These are phyloP conservation scores for Ptychodera flava DNA, from an alignment of 35 echinoderm and acorn worm genomes.

Conservation along the genomic window DNA sequence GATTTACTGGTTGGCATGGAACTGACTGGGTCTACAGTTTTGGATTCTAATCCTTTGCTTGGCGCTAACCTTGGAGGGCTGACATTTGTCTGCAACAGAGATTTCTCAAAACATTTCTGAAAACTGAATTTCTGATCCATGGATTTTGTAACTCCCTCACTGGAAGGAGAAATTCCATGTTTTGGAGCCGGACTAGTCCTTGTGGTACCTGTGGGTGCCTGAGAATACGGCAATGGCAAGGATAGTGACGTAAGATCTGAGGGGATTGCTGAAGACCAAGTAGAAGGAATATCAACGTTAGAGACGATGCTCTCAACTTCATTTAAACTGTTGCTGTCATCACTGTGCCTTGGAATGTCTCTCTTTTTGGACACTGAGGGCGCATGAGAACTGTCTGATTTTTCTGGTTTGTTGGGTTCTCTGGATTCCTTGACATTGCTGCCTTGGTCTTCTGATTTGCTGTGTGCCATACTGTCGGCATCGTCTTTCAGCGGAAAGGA, in stretches of 20 bases:
- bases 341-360: neutral
- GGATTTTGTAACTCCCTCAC: no score
- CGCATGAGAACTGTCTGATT: neutral
- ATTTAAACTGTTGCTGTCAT: neutral
- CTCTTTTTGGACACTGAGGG: neutral
- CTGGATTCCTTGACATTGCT: neutral
- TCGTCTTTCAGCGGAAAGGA: neutral
- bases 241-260: neutral
- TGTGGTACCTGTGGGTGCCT: no score
- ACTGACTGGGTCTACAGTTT: no score
- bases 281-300: neutral
- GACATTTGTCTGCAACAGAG: neutral
- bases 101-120: neutral
- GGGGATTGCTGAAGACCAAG: neutral
- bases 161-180: no score
- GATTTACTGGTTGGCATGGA: no score
- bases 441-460: neutral
- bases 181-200: no score
- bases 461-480: neutral
- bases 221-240: neutral
- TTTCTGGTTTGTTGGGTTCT: neutral
- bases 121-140: no score
- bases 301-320: neutral
- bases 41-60: neutral
- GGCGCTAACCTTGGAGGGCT: neutral